Conservation (phyloP, 2,888 invertebrate genomes). For the Thera britannica region DNA sequence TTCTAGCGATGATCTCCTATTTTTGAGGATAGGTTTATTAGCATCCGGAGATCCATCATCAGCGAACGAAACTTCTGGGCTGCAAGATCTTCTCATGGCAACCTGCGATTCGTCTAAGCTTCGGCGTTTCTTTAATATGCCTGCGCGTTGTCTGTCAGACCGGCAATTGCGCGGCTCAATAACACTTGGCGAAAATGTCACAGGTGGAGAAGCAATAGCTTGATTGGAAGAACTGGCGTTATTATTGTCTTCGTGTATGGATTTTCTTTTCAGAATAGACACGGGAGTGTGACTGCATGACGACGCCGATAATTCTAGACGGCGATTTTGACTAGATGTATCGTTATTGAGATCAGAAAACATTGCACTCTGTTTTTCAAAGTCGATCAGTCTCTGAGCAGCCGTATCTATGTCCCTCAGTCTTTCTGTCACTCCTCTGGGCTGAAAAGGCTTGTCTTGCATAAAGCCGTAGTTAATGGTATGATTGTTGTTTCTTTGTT, state of each 20-base stretch:
- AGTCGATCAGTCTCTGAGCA: conserved; percentile 82
- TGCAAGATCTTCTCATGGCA: conserved; percentile 87
- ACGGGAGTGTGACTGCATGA: conserved; percentile 80
- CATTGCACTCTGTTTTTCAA: conserved; percentile 83
- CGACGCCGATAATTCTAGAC: conserved; percentile 70
- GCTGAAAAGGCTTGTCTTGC: conserved; percentile 61
- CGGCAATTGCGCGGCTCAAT: conserved; percentile 86
- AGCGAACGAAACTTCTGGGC: conserved; percentile 87
- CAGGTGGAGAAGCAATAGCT: conserved; percentile 87
- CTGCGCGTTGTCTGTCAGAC: conserved; percentile 86
- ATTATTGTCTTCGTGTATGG: conserved; percentile 81
- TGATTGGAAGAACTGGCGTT: conserved; percentile 80
- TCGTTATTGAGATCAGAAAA: conserved; percentile 83
- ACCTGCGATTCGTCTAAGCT: conserved; percentile 92
- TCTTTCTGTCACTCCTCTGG: conserved; percentile 77
- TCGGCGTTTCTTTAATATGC: conserved; percentile 92
- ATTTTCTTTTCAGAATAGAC: conserved; percentile 89
- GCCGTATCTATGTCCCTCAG: conserved; percentile 81
- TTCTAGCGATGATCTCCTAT: conserved; percentile 88
- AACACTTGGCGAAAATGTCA: conserved; percentile 92
- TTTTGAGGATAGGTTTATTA: conserved; percentile 87
- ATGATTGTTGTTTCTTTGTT: conserved; percentile 68
- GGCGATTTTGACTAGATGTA: conserved; percentile 81
- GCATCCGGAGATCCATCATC: conserved; percentile 84
- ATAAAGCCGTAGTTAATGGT: conserved; percentile 68